Conservation (phyloP, 2,888 invertebrate species). For the Apamea crenata region DNA sequence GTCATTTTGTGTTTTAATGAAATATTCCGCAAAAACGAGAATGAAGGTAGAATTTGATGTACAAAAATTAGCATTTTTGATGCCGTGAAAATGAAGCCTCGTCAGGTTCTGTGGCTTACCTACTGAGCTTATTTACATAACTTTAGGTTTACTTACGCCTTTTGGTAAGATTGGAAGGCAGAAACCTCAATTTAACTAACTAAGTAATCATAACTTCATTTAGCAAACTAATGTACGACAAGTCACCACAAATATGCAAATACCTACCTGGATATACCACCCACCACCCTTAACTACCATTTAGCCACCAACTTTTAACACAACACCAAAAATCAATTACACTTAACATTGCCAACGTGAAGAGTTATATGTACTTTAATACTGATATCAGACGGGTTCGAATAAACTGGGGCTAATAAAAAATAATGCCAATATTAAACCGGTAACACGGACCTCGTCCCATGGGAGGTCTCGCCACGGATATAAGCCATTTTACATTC, state of each 20-base stretch:
- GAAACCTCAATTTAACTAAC: not conserved
- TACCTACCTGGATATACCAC: not conserved
- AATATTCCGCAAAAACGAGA: conserved; percentile 83
- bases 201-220: conserved; percentile 2
- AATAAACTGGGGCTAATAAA: conserved; percentile 79
- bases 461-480: conserved; percentile 70
- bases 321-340: conserved; percentile 62
- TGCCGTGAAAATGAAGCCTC: conserved; percentile 79
- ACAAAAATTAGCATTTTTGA: conserved; percentile 85
- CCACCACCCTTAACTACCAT: not conserved
- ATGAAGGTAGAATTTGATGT: conserved; percentile 80
- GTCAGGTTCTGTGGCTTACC: conserved; percentile 64
- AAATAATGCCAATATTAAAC: conserved; percentile 81
- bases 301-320: not conserved
- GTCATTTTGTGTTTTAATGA: conserved; percentile 88
- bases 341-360: conserved; percentile 59
- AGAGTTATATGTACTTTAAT: conserved; percentile 65
- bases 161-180: conserved; percentile 14
- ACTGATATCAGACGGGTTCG: conserved; percentile 69
- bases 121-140: conserved; percentile 67
- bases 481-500: conserved; percentile 73
- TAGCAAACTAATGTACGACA: not conserved
- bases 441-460: conserved; percentile 72
- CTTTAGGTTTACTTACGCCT: conserved; percentile 50
- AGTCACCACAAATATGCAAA: not conserved